phyloP scores from a whole-genome alignment of 37 sponge, comb jelly and placozoan genomes.

The Chondrilla cf. caribensis region DNA sequence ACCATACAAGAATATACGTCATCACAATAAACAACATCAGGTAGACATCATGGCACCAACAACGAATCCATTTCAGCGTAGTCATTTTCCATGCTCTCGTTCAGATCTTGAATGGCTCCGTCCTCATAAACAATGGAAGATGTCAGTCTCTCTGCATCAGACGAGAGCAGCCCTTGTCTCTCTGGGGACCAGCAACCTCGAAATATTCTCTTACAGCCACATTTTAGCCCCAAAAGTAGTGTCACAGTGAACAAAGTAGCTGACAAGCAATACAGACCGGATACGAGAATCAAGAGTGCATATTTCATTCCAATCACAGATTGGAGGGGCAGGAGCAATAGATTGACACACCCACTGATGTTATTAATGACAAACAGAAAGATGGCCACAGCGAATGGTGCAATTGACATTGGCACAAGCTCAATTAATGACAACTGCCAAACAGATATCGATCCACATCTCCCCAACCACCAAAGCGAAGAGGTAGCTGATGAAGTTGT shows the following conservation, averaged over 20 bases:
- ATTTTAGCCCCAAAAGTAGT: neutral
- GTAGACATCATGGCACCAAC: too few species aligned
- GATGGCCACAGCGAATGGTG: conserved; percentile 50
- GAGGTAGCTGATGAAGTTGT: conserved; percentile 69
- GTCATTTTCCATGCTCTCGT: neutral
- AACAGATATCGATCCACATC: conserved; percentile 82
- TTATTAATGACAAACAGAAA: conserved; percentile 79
- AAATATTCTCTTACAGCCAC: neutral
- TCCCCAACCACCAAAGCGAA: conserved; percentile 77
- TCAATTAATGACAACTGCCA: conserved; percentile 77
- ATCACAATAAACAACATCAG: too few species aligned
- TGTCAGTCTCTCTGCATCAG: neutral
- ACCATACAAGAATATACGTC: too few species aligned
- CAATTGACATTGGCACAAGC: conserved; percentile 42
- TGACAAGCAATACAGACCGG: conserved; percentile 59
- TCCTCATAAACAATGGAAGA: neutral
- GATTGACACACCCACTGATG: conserved; percentile 78
- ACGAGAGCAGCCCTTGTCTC: neutral
- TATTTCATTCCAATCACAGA: conserved; percentile 15
- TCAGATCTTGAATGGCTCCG: neutral
- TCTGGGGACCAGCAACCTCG: neutral
- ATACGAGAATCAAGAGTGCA: conserved; percentile 55
- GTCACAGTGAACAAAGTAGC: conserved; percentile 33
- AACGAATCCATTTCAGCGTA: neutral
- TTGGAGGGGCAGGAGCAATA: conserved; percentile 51